Evolutionary conservation across 2,797 vertebrate species (phyloP), one percentile per base, ranked within the genome.

Genomic region (Intellagama lesueurii): DNA sequence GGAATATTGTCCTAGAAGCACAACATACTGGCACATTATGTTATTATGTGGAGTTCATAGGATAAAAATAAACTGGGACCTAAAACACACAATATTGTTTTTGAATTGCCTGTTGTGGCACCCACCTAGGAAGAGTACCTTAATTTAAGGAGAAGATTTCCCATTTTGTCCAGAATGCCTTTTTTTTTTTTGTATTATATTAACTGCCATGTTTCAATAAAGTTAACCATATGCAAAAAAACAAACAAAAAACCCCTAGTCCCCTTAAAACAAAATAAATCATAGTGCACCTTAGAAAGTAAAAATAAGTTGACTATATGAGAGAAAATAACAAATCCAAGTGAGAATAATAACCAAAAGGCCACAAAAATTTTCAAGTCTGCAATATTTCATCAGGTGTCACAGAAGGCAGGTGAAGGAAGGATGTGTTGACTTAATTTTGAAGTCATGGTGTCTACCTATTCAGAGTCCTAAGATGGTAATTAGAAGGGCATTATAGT

Each of bases 1-100:
- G 24, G 79, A 35, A 81, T 69, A 0, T 44, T 56, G 11, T 26
- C 0, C 5, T 0, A 0, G 40, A 40, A 0, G 19, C 30, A 12
- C 0, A 35, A 6, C 44, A 44, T 76, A 19, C 82, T 0, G 0
- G n/a, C 60, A 0, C 56, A 80, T 8, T 7, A 14, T 30, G 30
- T 0, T 30, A 26, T 1, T 73, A 7, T 49, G n/a, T 17, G 11
- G 35, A 0, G 35, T 22, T 87, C 56, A 85, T 87, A 12, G 77
- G 32, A 81, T 79, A 24, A 60, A 26, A 69, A 40, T 78, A n/a
- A 26, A 90, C 28, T n/a, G 19, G 60, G 26, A 89, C 11, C 73
- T 78, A 73, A 40, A 30, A 60, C 0, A 75, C 28, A 78, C 32
- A 11, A 1, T 81, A 16, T 60, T 84, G 35, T 47, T 0, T 14